These are phyloP conservation scores for Castor canadensis DNA, from an alignment of 2,113 vertebrate species.

Conservation along the genomic window DNA sequence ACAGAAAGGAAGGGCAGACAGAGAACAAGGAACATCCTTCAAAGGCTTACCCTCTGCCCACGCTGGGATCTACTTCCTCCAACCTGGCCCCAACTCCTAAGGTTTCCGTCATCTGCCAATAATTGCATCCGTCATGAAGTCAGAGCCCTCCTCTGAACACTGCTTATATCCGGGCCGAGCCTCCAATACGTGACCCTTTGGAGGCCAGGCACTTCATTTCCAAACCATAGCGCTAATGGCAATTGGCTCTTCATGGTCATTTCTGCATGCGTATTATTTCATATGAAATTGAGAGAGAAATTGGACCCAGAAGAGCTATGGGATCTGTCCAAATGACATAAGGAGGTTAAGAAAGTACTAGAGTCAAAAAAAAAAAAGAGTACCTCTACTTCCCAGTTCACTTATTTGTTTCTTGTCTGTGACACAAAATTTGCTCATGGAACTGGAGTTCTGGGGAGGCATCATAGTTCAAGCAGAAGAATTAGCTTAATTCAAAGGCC, in stretches of 20 bases:
- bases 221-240: neutral
- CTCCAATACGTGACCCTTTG: neutral
- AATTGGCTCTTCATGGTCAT: neutral
- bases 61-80: neutral
- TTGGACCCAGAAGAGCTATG: neutral
- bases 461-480: neutral
- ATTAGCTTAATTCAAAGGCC: rapidly evolving
- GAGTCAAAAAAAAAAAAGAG: neutral
- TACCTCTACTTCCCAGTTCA: neutral
- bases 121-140: neutral
- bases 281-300: neutral
- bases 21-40: neutral
- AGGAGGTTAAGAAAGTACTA: neutral
- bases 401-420: neutral
- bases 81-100: neutral
- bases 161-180: neutral
- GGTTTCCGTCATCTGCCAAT: neutral
- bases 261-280: neutral
- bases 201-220: neutral
- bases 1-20: neutral
- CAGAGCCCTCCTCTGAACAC: neutral
- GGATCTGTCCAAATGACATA: neutral
- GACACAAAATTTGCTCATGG: neutral
- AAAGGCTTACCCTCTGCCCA: neutral
- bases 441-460: neutral